These are phyloP conservation scores for Atta colombica DNA, from an alignment of 1,140 invertebrate genomes.

Conservation along the genomic window DNA sequence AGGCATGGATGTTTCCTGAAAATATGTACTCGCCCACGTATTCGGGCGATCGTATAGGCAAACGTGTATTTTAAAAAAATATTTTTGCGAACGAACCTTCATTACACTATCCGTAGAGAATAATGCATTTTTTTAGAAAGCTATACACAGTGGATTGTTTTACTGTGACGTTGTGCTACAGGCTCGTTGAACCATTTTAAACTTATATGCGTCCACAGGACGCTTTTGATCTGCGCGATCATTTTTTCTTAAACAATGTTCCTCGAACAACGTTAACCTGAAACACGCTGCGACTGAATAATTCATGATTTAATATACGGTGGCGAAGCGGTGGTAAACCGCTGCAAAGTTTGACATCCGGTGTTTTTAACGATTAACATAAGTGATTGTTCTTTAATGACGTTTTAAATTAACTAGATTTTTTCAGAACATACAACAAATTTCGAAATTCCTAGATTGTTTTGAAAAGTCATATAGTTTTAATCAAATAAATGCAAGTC, in stretches of 20 bases:
- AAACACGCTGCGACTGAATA: conserved; percentile 51
- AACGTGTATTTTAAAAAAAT: conserved; percentile 67
- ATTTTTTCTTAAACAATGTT: conserved; percentile 63
- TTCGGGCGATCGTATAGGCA: conserved; percentile 30
- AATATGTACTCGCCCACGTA: conserved; percentile 48
- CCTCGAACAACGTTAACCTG: conserved; percentile 42
- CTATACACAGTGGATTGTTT: conserved; percentile 66
- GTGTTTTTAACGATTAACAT: conserved; percentile 26
- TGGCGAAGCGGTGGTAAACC: conserved; percentile 33
- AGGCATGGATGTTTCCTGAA: conserved; percentile 45
- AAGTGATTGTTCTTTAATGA: conserved; percentile 41
- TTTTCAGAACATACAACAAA: background rate
- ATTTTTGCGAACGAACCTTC: conserved; percentile 71
- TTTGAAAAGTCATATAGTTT: conserved; percentile 2
- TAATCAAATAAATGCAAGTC: background rate
- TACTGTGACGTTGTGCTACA: conserved; percentile 51
- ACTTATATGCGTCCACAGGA: background rate
- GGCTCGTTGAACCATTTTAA: conserved; percentile 67
- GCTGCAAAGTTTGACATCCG: background rate
- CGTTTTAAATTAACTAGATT: conserved; percentile 41
- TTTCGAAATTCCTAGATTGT: conserved; percentile 10
- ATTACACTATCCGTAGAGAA: conserved; percentile 64
- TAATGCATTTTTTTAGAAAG: conserved; percentile 71
- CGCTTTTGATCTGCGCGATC: conserved; percentile 63
- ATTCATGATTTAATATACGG: conserved; percentile 62